These are phyloP conservation scores for Mobula hypostoma DNA, from an alignment of 2,113 vertebrate species.

Conservation along the genomic window DNA sequence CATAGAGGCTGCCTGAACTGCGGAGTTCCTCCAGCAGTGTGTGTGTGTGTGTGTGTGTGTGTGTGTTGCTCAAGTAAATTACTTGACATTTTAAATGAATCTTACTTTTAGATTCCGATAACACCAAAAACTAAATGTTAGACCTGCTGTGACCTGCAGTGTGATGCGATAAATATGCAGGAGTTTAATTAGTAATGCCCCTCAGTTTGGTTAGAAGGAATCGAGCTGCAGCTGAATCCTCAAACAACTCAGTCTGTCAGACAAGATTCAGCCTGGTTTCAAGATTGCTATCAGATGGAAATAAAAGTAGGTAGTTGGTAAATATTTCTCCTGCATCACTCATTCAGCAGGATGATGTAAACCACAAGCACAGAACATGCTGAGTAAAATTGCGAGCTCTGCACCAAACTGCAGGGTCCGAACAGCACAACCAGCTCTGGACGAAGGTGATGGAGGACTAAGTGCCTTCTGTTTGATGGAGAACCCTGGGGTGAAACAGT, in stretches of 20 bases:
- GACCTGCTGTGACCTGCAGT: neutral
- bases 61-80: neutral
- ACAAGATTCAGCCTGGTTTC: neutral
- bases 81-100: neutral
- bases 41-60: too few relatives aligned
- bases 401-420: neutral
- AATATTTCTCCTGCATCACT: neutral
- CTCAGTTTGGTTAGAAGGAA: neutral
- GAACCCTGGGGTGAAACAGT: neutral
- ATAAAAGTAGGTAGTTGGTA: constrained; percentile 12
- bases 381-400: neutral
- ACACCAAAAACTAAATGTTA: neutral
- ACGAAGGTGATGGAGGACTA: neutral
- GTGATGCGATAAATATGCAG: neutral
- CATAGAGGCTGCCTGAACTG: too few relatives aligned
- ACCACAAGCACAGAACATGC: neutral
- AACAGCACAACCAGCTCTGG: neutral
- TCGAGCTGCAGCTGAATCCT: neutral
- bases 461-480: neutral
- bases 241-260: neutral
- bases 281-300: neutral
- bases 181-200: neutral
- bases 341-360: neutral
- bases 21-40: too few relatives aligned
- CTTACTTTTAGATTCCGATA: neutral